Conservation (phyloP, 1,140 invertebrate species). For the Apis laboriosa region DNA sequence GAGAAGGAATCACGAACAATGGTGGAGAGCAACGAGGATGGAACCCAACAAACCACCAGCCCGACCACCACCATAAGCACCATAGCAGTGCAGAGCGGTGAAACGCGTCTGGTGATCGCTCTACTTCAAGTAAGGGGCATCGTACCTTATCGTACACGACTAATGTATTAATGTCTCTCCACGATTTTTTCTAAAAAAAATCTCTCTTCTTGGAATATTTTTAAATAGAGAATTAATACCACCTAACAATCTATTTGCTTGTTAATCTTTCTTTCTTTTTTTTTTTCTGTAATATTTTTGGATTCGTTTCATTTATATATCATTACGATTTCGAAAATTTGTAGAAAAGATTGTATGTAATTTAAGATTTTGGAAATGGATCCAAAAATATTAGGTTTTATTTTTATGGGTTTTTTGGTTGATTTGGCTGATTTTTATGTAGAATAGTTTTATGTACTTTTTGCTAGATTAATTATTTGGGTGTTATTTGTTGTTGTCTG, state of each 20-base stretch:
- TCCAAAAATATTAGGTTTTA: background rate
- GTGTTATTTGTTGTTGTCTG: background rate
- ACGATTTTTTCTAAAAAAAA: background rate
- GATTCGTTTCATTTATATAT: too few species aligned
- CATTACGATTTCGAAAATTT: too few species aligned
- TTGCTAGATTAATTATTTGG: background rate
- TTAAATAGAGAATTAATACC: background rate
- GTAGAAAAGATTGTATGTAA: too few species aligned
- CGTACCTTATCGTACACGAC: constrained; percentile 19
- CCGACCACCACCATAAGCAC: constrained; percentile 91
- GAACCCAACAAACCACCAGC: constrained; percentile 57
- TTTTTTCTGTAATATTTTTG: too few species aligned
- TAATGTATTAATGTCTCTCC: constrained; percentile 13
- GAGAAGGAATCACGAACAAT: constrained; percentile 58
- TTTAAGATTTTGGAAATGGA: too few species aligned
- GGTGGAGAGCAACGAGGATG: constrained; percentile 59
- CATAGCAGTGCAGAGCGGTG: constrained; percentile 93
- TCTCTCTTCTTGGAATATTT: background rate
- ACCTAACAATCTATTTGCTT: too few species aligned
- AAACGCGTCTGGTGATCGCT: constrained; percentile 93
- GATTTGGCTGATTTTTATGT: background rate
- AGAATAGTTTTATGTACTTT: too few species aligned
- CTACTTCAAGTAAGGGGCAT: constrained; percentile 90
- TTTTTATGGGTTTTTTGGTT: background rate
- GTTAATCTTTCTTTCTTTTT: too few species aligned